Evolutionary conservation across 2,113 vertebrate species (phyloP), one percentile per base, ranked within the genome.

Genomic region (Stegostoma tigrinum): DNA sequence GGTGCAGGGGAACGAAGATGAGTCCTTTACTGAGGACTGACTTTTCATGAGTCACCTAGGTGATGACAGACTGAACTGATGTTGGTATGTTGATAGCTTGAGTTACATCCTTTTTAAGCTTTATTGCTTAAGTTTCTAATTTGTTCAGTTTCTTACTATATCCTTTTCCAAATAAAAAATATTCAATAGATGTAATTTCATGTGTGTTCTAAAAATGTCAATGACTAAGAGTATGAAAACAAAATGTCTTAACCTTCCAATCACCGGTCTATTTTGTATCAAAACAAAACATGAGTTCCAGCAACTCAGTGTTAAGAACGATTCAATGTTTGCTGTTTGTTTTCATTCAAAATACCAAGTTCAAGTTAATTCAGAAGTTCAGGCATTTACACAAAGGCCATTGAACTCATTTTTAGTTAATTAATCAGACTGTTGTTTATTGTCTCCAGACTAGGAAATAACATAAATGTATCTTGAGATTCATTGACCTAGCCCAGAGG

Each of bases 391-490:
- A 42, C 38, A 27, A 67, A 10, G 34, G 66, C 3, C 61, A 38
- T 66, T 90, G 48, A 61, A 24, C 87, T 61, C 23, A 61, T 55
- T 38, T 83, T 87, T 87, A 66, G n/a, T 12, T 38, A 67, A 94
- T 94, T 94, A 94, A 38, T 67, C 61, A 66, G 64, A 89, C 64
- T 67, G 34, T 68, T 94, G 91, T 67, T 93, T 45, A 93, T 5
- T 66, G 90, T 34, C 45, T 64, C 61, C 2, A 94, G n/a, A 21
- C 38, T 66, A 68, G 66, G 91, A 94, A 94, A 94, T 94, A 38
- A 42, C 21, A 7, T 94, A 66, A 67, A 42, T 67, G 66, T 68
- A 68, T 67, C 91, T n/a, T 68, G 91, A 38, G 91, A 45, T 70
- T 94, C 80, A 94, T 3, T 68, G 34, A 93, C 87, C 55, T 38